Base-by-base conservation (phyloP, 2,888 invertebrate genomes). In the Carterocephalus palaemon region DNA sequence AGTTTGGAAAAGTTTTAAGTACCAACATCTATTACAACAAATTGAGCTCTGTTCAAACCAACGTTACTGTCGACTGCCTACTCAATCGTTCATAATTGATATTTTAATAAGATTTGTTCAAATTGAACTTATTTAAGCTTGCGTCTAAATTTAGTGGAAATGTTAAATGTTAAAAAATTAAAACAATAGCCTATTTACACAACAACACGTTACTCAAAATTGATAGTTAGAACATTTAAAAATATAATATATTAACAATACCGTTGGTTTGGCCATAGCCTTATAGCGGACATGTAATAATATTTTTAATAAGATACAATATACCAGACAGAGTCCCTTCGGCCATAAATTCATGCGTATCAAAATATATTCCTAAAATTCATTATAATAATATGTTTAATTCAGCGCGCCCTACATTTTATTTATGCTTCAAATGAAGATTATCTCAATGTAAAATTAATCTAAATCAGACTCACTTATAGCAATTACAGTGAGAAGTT, bases 361-460 rank as follows among this genome's bases (percentile, higher is more conserved):
- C 80, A 83, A 84, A 84, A 84, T 83, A 83, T 82, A 81, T 82
- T 73, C 72, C 72, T n/a, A n/a, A 65, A 75, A 75, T 74, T 71
- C 71, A 73, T 73, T 70, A 32, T 15, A 15, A 28, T 15, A 28
- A 12, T 62, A 63, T 56, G 52, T 52, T 59, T 57, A 55, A 55
- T 67, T 66, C 61, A 66, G 69, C 65, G 60, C 26, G n/a, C 4
- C 8, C 22, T n/a, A n/a, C n/a, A n/a, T n/a, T n/a, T n/a, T n/a
- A n/a, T n/a, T n/a, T n/a, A n/a, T n/a, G n/a, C n/a, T n/a, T n/a
- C n/a, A n/a, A n/a, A n/a, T n/a, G n/a, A n/a, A n/a, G n/a, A n/a
- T n/a, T 20, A 20, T 20, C 12, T 13, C 7, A 12, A 38, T 29
- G 29, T 8, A 38, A 20, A 17, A 15, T 38, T 19, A n/a, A 28